Percentiles rank a stretch among this genome's conserved stretches.
These are phyloP conservation scores for Condylura cristata DNA, from an alignment of 2,113 vertebrate species.

Conservation along the genomic window DNA sequence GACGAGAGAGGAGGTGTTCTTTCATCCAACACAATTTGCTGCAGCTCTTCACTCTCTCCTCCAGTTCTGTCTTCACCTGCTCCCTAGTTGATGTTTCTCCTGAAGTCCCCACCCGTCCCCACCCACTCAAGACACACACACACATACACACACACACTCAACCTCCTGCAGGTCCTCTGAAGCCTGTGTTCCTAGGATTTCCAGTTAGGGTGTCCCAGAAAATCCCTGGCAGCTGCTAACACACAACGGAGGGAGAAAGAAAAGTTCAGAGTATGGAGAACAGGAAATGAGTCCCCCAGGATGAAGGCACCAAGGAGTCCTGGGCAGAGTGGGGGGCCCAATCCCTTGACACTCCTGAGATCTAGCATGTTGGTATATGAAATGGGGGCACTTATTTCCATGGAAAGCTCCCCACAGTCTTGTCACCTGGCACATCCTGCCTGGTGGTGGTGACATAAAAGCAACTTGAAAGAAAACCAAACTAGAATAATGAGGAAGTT, in stretches of 20 bases:
- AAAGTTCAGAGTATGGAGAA: not conserved
- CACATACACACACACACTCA: not conserved
- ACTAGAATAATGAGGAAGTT: slow-evolving; percentile 67
- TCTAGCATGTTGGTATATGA: not conserved
- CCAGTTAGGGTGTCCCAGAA: not conserved
- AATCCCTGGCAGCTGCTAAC: not conserved
- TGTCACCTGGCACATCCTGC: slow-evolving; percentile 57
- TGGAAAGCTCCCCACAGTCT: slow-evolving; percentile 42
- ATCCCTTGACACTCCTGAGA: not conserved
- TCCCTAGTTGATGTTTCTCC: not conserved
- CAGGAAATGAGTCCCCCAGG: not conserved
- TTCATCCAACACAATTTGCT: not conserved
- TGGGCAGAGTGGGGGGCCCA: not conserved
- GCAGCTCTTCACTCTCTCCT: not conserved
- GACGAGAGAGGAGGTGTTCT: not conserved
- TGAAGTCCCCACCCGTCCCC: not conserved
- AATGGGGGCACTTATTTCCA: slow-evolving; percentile 5
- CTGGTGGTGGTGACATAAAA: slow-evolving; percentile 29
- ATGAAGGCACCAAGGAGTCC: not conserved
- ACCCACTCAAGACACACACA: not conserved
- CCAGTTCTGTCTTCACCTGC: not conserved
- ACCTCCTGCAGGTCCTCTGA: not conserved
- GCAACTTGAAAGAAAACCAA: slow-evolving; percentile 68
- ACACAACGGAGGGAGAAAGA: not conserved
- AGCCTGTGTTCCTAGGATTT: not conserved